phyloP scores from a whole-genome alignment of 92 coral and sea anemone genomes.

The Epizoanthus ramosus region DNA sequence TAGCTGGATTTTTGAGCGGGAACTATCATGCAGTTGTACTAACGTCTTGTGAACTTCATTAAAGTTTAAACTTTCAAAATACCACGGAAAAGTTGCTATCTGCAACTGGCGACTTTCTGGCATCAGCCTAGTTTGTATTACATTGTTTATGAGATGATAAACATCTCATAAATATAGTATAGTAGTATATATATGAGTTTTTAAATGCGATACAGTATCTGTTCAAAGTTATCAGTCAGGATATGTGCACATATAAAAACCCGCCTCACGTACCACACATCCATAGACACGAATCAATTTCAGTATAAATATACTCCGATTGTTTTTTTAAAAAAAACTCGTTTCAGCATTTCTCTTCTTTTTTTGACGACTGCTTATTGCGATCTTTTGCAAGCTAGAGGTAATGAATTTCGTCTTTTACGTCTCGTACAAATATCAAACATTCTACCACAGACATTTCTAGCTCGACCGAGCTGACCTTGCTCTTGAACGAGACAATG shows the following conservation, averaged over 20 bases:
- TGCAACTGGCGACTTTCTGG: constrained; percentile 12
- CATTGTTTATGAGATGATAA: not conserved
- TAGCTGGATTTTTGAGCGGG: not conserved
- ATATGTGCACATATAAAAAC: not conserved
- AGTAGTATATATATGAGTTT: constrained; percentile 6
- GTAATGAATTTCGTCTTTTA: no score
- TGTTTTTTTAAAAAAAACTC: no score
- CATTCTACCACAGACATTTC: no score
- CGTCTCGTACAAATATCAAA: no score
- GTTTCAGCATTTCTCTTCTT: no score
- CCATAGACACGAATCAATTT: no score
- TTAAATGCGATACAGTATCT: not conserved
- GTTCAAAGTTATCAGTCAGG: not conserved
- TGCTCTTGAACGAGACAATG: no score
- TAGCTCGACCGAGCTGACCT: no score
- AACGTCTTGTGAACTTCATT: constrained; percentile 19
- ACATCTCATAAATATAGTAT: constrained; percentile 9
- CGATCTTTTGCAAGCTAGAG: no score
- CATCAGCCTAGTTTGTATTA: not conserved
- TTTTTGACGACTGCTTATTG: no score
- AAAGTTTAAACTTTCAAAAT: constrained; percentile 21
- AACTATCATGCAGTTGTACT: not conserved
- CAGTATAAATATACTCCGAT: no score
- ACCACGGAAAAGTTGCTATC: not conserved
- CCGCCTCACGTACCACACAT: not conserved